phyloP scores from a whole-genome alignment of 2,113 vertebrate species.

The Ictalurus furcatus region DNA sequence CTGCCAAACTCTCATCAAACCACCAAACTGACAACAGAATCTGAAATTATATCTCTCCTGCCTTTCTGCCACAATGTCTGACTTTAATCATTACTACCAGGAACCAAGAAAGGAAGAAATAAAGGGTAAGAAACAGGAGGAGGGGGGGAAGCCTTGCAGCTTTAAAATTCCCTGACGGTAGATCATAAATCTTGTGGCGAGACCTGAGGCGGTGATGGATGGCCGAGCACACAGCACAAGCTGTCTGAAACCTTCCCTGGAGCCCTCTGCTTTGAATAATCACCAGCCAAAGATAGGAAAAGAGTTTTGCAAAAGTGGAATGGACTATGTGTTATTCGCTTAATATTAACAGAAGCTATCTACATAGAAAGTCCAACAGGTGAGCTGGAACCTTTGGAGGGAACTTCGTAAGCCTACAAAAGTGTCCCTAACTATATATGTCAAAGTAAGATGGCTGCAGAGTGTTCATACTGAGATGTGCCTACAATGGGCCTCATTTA shows the following conservation, averaged over 20 bases:
- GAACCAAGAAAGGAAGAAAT: conserved; percentile 1
- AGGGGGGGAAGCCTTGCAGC: conserved; percentile 15
- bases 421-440: not conserved
- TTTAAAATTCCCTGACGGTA: conserved; percentile 41
- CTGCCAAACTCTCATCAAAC: conserved; percentile 50
- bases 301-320: not conserved
- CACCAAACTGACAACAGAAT: conserved; percentile 41
- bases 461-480: not conserved
- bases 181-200: conserved; percentile 51
- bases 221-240: conserved; percentile 28
- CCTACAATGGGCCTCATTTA: not conserved
- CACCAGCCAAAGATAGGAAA: conserved; percentile 8
- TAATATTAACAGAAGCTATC: conserved; percentile 9
- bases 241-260: conserved; percentile 33
- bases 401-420: not conserved
- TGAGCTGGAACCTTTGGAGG: not conserved
- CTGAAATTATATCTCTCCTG: conserved; percentile 53
- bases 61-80: conserved; percentile 36
- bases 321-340: not conserved
- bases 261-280: conserved; percentile 40
- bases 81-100: conserved; percentile 42
- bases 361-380: not conserved
- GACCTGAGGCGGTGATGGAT: conserved; percentile 44
- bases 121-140: conserved; percentile 7
- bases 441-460: not conserved